Base-by-base conservation (phyloP, 1,140 invertebrate genomes). In the Drosophila mayri region DNA sequence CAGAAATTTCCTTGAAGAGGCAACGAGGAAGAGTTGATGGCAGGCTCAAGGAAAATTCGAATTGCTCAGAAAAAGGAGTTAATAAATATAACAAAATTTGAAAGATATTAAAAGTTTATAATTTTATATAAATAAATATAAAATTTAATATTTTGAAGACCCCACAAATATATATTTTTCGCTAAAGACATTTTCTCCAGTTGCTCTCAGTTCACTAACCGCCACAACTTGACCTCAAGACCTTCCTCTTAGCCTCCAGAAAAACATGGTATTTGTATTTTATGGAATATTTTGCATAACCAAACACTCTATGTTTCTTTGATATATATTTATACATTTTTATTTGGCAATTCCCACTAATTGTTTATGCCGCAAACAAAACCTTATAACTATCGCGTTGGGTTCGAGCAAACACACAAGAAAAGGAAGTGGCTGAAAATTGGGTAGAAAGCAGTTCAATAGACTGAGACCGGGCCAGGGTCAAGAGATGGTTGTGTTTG, bases 381-480 rank as follows among this genome's bases (percentile, higher is more conserved):
- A 50, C 38, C 37, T 30, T 18, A 63, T 72, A 62, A 68, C 65
- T 50, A 68, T 65, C 25, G 49, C 46, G 11, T 38, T 66, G 43
- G 11, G 57, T 61, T 12, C 43, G 12, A 20, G 46, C 30, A 55
- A 71, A 68, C 59, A 57, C 59, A 50, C 44, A 11, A 37, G 12
- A 22, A 18, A 20, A 54, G 46, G 32, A 76, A 76, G 46, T 75
- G 20, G 35, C 18, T 11, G 35, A 22, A 54, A 74, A 43, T 32
- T 59, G 22, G 22, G 41, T 22, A 37, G 46, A 52, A 67, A 66
- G 20, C 73, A 74, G 62, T 77, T 81, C 72, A 60, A 88, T 60
- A 50, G 18, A 57, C 67, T 38, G 10, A 70, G 25, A 66, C 40
- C 55, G 35, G 80, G 75, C 76, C 81, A 82, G 43, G 80, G 79